These are phyloP conservation scores for Psephotus haematonotus DNA, from an alignment of 2,113 vertebrate species.

Conservation along the genomic window DNA sequence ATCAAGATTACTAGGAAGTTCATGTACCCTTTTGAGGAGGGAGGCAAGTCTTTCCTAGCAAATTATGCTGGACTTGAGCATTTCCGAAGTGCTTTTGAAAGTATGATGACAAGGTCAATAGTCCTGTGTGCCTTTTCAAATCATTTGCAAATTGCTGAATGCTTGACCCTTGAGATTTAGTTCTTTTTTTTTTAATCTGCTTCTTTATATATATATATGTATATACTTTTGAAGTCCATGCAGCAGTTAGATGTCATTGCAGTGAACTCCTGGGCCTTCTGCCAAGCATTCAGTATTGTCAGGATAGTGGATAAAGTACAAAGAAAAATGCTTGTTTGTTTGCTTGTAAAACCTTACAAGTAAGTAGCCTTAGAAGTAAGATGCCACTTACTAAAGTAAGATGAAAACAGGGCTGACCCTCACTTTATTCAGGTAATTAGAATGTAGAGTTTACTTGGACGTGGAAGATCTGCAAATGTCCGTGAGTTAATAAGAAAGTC, in stretches of 20 bases:
- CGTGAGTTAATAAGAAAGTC: background rate
- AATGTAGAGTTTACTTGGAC: background rate
- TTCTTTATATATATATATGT: background rate
- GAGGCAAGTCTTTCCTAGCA: background rate
- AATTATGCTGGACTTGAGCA: background rate
- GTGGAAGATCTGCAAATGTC: background rate
- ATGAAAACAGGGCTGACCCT: background rate
- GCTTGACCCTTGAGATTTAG: background rate
- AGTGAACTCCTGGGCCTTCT: conserved; percentile 33
- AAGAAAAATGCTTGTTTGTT: conserved; percentile 12
- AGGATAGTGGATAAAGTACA: conserved; percentile 23
- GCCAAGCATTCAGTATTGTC: conserved; percentile 42
- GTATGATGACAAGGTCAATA: background rate
- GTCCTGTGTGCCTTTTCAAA: background rate
- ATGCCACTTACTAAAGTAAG: background rate
- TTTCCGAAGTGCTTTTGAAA: background rate
- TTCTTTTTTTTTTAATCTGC: background rate
- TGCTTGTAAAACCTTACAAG: conserved; percentile 6
- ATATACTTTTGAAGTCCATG: background rate
- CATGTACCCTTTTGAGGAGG: background rate
- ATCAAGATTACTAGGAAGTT: background rate
- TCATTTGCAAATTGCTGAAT: conserved; percentile 2
- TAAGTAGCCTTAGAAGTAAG: background rate
- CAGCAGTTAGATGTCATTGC: conserved; percentile 4
- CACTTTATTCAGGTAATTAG: background rate